Percentiles rank a stretch among this genome's conserved stretches.
Evolutionary conservation across 2,113 vertebrate genomes (phyloP).

Genomic region (Sylvicapra grimmia): DNA sequence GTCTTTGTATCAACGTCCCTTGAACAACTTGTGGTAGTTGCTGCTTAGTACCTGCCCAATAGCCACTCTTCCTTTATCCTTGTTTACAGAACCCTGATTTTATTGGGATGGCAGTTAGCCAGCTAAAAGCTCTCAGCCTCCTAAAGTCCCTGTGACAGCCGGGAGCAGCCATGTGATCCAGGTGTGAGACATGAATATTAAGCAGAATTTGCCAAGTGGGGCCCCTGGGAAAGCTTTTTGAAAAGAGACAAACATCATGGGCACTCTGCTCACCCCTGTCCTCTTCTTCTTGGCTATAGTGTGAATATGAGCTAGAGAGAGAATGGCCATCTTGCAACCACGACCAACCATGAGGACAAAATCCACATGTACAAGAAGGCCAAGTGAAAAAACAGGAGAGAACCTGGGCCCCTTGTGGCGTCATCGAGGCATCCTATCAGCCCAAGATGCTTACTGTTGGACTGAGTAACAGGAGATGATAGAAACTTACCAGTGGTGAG

Average conservation of each 20-base stretch:
- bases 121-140: neutral
- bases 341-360: neutral
- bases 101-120: neutral
- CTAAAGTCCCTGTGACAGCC: neutral
- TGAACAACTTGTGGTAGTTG: neutral
- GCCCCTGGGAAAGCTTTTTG: neutral
- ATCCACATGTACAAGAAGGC: neutral
- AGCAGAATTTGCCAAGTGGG: neutral
- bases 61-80: neutral
- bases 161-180: neutral
- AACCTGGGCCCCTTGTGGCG: fast-evolving
- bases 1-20: neutral
- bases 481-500: neutral
- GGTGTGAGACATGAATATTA: neutral
- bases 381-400: neutral
- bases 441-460: neutral
- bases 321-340: too few relatives aligned
- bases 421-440: fast-evolving
- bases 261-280: neutral
- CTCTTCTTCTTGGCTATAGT: neutral
- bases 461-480: neutral
- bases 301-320: fast-evolving
- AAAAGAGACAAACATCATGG: neutral
- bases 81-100: neutral
- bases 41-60: neutral